These are phyloP conservation scores for Hemichromis elongatus DNA, from an alignment of 2,113 vertebrate species.

Conservation along the genomic window DNA sequence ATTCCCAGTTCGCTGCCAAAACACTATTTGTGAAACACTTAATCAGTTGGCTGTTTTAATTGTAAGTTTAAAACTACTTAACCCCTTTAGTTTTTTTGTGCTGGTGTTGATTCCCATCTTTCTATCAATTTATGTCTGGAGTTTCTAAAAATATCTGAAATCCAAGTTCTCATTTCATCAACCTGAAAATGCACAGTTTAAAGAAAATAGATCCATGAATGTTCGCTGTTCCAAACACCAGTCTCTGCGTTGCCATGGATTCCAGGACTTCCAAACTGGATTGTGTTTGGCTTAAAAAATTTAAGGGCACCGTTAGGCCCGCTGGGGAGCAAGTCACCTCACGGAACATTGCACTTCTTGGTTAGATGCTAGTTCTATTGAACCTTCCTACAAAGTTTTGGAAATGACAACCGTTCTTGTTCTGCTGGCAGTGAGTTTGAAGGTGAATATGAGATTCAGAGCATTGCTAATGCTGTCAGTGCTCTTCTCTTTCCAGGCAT, in stretches of 20 bases:
- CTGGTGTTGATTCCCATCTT: background rate
- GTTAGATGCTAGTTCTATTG: background rate
- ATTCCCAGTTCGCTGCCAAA: too few relatives aligned
- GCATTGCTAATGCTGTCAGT: background rate
- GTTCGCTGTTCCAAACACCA: background rate
- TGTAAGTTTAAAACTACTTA: too few relatives aligned
- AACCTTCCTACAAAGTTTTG: background rate
- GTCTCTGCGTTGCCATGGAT: background rate
- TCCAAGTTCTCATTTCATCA: background rate
- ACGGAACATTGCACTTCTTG: background rate
- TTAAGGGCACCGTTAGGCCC: background rate
- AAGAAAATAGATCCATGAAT: background rate
- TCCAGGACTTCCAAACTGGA: background rate
- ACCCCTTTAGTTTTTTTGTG: background rate
- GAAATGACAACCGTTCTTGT: background rate
- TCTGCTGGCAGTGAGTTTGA: background rate
- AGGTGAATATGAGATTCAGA: background rate
- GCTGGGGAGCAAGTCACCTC: background rate
- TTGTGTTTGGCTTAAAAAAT: background rate
- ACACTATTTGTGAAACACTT: too few relatives aligned
- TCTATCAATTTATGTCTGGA: background rate
- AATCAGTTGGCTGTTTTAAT: too few relatives aligned
- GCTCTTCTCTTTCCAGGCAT: conserved; percentile 66
- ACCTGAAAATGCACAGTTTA: background rate
- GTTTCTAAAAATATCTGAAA: background rate